Conservation (phyloP, 2,888 invertebrate species). For the Neoascia interrupta region DNA sequence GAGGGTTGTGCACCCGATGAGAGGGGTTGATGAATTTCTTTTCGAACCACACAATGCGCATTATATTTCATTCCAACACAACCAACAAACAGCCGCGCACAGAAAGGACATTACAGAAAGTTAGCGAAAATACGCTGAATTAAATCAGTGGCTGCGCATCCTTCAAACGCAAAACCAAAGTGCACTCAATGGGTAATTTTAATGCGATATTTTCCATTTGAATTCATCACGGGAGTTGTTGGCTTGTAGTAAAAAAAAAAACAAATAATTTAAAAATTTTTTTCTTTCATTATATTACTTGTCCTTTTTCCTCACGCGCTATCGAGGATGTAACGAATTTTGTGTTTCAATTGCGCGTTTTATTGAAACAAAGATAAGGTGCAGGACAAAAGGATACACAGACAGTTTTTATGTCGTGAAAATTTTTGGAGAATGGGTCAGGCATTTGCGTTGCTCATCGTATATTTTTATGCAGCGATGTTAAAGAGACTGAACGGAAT, state of each 20-base stretch:
- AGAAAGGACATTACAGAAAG: slow-evolving; percentile 38
- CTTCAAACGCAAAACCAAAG: slow-evolving; percentile 63
- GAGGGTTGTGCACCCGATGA: slow-evolving; percentile 52
- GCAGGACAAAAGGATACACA: slow-evolving; percentile 36
- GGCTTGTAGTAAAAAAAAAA: slow-evolving; percentile 12
- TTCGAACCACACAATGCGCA: slow-evolving; percentile 64
- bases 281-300: no score
- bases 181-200: slow-evolving; percentile 72
- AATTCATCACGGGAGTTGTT: slow-evolving; percentile 56
- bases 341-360: slow-evolving; percentile 69
- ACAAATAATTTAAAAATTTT: slow-evolving; percentile 13
- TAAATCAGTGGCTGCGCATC: slow-evolving; percentile 60
- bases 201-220: slow-evolving; percentile 73
- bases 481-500: no score
- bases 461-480: no score
- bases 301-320: slow-evolving; percentile 27
- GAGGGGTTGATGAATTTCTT: slow-evolving; percentile 68
- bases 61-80: slow-evolving; percentile 49
- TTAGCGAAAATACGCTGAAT: slow-evolving; percentile 32
- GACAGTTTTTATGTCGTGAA: slow-evolving; percentile 19
- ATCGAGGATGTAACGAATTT: slow-evolving; percentile 49
- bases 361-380: slow-evolving; percentile 68
- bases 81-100: slow-evolving; percentile 16
- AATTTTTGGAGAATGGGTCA: slow-evolving; percentile 1
- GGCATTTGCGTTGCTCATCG: no score